These are phyloP conservation scores for Dromaius novaehollandiae DNA, from an alignment of 2,113 vertebrate genomes.

Conservation along the genomic window DNA sequence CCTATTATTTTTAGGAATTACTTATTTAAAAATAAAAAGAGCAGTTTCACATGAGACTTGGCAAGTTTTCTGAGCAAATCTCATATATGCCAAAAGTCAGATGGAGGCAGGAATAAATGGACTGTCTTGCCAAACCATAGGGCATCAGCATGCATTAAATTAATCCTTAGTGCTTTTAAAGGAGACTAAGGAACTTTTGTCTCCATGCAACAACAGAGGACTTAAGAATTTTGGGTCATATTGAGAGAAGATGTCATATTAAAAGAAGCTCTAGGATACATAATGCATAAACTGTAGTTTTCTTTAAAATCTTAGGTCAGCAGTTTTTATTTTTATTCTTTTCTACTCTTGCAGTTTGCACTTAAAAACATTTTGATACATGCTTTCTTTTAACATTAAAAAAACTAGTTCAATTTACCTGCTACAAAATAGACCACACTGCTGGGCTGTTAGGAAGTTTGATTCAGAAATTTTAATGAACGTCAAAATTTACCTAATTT, in stretches of 20 bases:
- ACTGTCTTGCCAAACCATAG: conserved; percentile 46
- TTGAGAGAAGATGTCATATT: neutral
- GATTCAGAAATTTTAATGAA: neutral
- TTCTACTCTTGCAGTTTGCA: neutral
- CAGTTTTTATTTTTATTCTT: neutral
- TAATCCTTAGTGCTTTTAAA: neutral
- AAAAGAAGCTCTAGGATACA: conserved; percentile 5
- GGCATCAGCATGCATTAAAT: conserved; percentile 36
- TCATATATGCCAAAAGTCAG: conserved; percentile 40
- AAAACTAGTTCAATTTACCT: neutral
- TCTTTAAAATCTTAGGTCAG: neutral
- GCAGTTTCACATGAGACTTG: conserved; percentile 21
- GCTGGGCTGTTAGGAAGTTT: neutral
- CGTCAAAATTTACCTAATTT: neutral
- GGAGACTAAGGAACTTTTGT: conserved; percentile 41
- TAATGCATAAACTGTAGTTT: neutral
- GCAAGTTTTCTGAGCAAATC: conserved; percentile 39
- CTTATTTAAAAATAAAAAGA: conserved; percentile 59
- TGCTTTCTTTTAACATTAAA: neutral
- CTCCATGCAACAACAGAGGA: neutral
- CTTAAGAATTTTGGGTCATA: conserved; percentile 36
- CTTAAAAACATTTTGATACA: neutral
- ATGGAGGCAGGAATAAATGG: conserved; percentile 59
- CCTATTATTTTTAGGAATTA: conserved; percentile 58
- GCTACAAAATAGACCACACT: neutral